These are phyloP conservation scores for Poecilia picta DNA, from an alignment of 2,797 vertebrate genomes.

Conservation along the genomic window DNA sequence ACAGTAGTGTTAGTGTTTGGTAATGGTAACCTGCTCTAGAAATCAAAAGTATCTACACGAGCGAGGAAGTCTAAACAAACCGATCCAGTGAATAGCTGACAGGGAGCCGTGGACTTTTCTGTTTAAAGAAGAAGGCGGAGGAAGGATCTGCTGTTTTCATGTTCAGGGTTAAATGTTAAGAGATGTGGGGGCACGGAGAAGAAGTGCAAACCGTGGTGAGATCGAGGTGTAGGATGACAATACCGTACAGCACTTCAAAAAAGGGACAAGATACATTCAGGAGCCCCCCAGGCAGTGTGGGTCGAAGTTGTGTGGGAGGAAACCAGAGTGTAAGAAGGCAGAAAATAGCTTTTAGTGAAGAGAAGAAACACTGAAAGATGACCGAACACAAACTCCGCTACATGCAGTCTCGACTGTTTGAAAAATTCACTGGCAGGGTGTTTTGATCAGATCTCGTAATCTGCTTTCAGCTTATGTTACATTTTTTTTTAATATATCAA, in stretches of 20 bases:
- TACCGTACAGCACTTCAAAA: conserved; percentile 76
- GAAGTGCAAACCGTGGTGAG: conserved; percentile 45
- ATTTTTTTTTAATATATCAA: conserved; percentile 6
- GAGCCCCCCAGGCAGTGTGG: conserved; percentile 61
- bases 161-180: conserved; percentile 26
- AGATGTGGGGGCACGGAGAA: conserved; percentile 18
- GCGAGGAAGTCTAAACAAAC: conserved; percentile 51
- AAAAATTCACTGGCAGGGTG: neutral
- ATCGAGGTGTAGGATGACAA: conserved; percentile 55
- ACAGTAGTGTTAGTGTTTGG: conserved; percentile 65
- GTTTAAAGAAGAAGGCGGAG: conserved; percentile 26
- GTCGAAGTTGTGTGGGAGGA: conserved; percentile 34
- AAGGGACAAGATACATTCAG: conserved; percentile 79
- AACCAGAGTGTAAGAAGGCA: conserved; percentile 35
- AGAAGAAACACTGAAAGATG: conserved; percentile 33
- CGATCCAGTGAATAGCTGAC: conserved; percentile 31
- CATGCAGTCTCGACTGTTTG: conserved; percentile 24
- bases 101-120: conserved; percentile 30
- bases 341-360: conserved; percentile 42
- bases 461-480: neutral
- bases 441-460: conserved; percentile 18
- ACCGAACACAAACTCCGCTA: conserved; percentile 23
- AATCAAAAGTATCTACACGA: conserved; percentile 77
- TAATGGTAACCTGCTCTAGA: conserved; percentile 62
- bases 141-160: conserved; percentile 26